phyloP scores from a whole-genome alignment of 2,113 vertebrate species.

The Benthochromis sp. region DNA sequence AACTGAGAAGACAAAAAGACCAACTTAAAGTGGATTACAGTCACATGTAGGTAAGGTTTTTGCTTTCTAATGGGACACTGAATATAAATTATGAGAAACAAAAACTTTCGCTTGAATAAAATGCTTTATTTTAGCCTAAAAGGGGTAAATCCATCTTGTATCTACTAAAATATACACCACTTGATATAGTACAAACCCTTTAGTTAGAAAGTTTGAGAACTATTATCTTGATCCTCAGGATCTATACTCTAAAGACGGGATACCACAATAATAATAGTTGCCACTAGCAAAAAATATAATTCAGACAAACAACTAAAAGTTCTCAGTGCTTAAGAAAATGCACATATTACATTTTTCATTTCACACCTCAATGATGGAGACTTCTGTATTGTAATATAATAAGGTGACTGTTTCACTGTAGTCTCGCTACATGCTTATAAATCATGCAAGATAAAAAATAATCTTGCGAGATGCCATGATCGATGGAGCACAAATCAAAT shows the following conservation, averaged over 20 bases:
- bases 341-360: slow-evolving; percentile 27
- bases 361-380: slow-evolving; percentile 34
- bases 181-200: not conserved
- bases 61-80: not conserved
- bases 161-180: not conserved
- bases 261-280: not conserved
- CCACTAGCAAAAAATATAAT: not conserved
- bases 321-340: not conserved
- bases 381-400: not conserved
- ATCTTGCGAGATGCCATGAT: slow-evolving; percentile 33
- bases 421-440: slow-evolving; percentile 21
- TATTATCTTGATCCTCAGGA: not conserved
- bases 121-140: not conserved
- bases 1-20: not conserved
- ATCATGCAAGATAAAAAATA: slow-evolving; percentile 55
- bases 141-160: not conserved
- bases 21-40: not conserved
- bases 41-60: not conserved
- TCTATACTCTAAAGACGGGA: not conserved
- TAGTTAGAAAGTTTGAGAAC: not conserved
- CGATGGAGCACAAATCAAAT: slow-evolving; percentile 60
- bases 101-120: not conserved
- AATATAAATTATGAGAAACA: not conserved
- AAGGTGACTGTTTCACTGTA: slow-evolving; percentile 1
- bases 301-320: not conserved